Percentiles rank a stretch among this genome's conserved stretches.
These are phyloP conservation scores for Eledona agricola DNA, from an alignment of 2,888 invertebrate species.

Conservation along the genomic window DNA sequence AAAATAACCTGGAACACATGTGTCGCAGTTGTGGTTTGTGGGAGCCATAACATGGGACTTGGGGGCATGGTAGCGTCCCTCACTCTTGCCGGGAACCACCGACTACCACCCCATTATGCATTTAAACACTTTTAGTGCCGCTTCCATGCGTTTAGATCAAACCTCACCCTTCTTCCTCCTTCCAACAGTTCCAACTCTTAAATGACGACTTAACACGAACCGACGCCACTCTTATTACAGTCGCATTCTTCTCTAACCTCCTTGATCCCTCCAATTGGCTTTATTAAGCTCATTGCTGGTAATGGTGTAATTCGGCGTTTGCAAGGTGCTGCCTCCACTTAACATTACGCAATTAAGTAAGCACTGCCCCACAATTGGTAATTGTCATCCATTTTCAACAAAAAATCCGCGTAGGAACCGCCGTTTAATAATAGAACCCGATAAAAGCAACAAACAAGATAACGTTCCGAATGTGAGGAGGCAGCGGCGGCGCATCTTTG, in stretches of 20 bases:
- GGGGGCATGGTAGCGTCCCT: too few relatives aligned
- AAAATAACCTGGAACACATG: conserved; percentile 26
- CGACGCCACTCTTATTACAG: conserved; percentile 59
- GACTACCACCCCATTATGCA: too few relatives aligned
- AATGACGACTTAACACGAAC: conserved; percentile 49
- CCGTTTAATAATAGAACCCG: conserved; percentile 36
- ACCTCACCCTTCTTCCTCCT: conserved; percentile 40
- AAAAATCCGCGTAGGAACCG: conserved; percentile 34
- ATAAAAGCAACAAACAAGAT: conserved; percentile 36
- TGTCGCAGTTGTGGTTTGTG: conserved; percentile 8
- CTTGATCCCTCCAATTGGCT: conserved; percentile 57
- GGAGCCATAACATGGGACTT: neutral
- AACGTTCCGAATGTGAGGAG: conserved; percentile 19
- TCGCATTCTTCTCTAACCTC: conserved; percentile 56
- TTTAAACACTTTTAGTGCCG: too few relatives aligned
- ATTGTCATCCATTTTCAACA: conserved; percentile 22
- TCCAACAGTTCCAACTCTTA: conserved; percentile 39
- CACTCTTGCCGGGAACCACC: conserved; percentile 13
- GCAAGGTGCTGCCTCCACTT: conserved; percentile 45
- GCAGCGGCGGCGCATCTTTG: conserved; percentile 18
- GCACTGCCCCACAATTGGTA: conserved; percentile 4
- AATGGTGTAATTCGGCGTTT: conserved; percentile 48
- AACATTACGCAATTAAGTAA: conserved; percentile 26
- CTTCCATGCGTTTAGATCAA: too few relatives aligned
- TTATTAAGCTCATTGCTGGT: conserved; percentile 53